Percentiles rank a stretch among this genome's conserved stretches.
Evolutionary conservation across 2,888 invertebrate genomes (phyloP).

Genomic region (Eristalis tenax): DNA sequence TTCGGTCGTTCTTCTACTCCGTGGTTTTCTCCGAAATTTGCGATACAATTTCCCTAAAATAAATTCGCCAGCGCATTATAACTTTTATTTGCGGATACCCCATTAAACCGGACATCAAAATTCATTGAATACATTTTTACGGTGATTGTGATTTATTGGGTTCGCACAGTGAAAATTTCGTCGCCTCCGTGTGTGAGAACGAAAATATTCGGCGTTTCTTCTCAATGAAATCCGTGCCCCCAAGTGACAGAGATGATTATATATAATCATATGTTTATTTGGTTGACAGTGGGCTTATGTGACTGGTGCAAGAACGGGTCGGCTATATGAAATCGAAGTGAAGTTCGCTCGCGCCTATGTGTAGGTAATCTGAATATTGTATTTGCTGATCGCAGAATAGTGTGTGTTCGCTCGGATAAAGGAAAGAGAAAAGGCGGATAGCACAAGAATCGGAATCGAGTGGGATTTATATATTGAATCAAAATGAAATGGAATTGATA

Average conservation of each 20-base stretch:
- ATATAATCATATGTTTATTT: conserved; percentile 66
- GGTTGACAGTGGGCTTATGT: conserved; percentile 49
- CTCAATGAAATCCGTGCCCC: conserved; percentile 65
- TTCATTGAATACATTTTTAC: conserved; percentile 17
- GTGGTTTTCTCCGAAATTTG: conserved; percentile 60
- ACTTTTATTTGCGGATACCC: background rate
- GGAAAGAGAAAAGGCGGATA: background rate
- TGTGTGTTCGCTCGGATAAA: conserved; percentile 16
- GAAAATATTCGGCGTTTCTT: conserved; percentile 71
- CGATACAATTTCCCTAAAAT: conserved; percentile 44
- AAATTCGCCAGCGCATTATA: conserved; percentile 16
- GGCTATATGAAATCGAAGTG: conserved; percentile 29
- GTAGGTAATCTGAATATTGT: conserved; percentile 39
- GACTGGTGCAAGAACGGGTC: conserved; percentile 28
- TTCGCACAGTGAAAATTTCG: conserved; percentile 63
- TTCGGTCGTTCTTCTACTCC: conserved; percentile 59
- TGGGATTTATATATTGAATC: conserved; percentile 29
- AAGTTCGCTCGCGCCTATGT: conserved; percentile 45
- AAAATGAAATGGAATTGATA: conserved; percentile 42
- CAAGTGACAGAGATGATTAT: conserved; percentile 65
- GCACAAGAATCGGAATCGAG: conserved; percentile 8
- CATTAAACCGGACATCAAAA: background rate
- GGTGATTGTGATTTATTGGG: conserved; percentile 5
- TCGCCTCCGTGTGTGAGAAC: conserved; percentile 66
- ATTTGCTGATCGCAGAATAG: conserved; percentile 21